Conservation (phyloP, 2,113 vertebrate genomes). For the Charina bottae region DNA sequence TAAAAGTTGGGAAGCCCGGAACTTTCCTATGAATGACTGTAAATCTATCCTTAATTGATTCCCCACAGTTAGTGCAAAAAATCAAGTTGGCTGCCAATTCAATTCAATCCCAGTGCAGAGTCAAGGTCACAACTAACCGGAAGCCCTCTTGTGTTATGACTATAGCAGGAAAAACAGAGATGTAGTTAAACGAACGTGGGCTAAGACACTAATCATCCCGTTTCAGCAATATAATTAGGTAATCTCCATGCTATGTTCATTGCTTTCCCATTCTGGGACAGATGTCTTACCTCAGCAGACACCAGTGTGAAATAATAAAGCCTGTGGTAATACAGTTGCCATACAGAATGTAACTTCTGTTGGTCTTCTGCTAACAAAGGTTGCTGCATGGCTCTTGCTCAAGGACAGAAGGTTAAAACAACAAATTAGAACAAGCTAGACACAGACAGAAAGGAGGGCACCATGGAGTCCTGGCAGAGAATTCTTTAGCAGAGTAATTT, state of each 20-base stretch:
- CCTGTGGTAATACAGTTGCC: conserved; percentile 29
- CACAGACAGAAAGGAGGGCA: conserved; percentile 54
- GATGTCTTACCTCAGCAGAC: conserved; percentile 63
- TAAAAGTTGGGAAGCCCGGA: not conserved
- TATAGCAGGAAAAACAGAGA: conserved; percentile 66
- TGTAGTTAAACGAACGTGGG: conserved; percentile 74
- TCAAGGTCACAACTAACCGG: conserved; percentile 57
- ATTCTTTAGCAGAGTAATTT: conserved; percentile 25
- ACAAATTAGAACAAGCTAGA: conserved; percentile 59
- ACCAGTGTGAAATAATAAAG: conserved; percentile 55
- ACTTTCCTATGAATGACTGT: not conserved
- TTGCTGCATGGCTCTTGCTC: conserved; percentile 52
- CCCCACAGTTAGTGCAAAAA: not conserved
- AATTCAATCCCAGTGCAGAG: not conserved
- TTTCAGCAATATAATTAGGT: conserved; percentile 65
- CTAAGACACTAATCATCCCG: conserved; percentile 54
- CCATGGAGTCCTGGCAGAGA: conserved; percentile 50
- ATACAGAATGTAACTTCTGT: conserved; percentile 46
- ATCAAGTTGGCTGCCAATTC: not conserved
- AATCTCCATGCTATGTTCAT: conserved; percentile 45
- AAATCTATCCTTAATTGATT: not conserved
- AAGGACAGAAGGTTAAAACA: conserved; percentile 47
- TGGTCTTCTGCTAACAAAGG: conserved; percentile 57
- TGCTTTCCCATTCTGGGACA: conserved; percentile 41
- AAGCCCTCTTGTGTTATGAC: conserved; percentile 75